Percentiles rank a stretch among this genome's conserved stretches.
Evolutionary conservation across 1,140 invertebrate species (phyloP).

Genomic region (Drosophila mojavensis): DNA sequence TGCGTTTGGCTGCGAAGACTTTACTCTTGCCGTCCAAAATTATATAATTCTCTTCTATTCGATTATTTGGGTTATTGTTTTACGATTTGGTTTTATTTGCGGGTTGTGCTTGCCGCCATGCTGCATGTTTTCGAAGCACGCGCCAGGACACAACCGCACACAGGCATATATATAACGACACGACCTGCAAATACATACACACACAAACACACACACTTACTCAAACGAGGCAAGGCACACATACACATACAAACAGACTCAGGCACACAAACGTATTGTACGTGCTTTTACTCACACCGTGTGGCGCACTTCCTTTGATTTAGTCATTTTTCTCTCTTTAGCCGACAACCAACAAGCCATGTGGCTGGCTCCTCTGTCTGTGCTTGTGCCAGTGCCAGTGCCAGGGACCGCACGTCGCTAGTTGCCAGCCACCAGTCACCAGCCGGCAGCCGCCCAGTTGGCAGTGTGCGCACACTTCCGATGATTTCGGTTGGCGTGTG

Average conservation of each 20-base stretch:
- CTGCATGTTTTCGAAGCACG: slow-evolving; percentile 76
- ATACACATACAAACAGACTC: slow-evolving; percentile 31
- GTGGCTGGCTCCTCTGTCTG: slow-evolving; percentile 31
- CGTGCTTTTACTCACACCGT: slow-evolving; percentile 77
- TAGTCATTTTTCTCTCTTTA: slow-evolving; percentile 84
- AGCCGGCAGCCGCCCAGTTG: slow-evolving; percentile 54
- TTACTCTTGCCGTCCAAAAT: too few relatives aligned
- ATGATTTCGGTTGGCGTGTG: slow-evolving; percentile 63
- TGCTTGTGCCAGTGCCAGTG: slow-evolving; percentile 7
- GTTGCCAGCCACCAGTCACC: slow-evolving; percentile 41
- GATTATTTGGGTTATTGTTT: background rate
- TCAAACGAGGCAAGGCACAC: slow-evolving; percentile 25
- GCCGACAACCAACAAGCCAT: slow-evolving; percentile 67
- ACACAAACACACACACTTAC: slow-evolving; percentile 13
- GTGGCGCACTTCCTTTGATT: slow-evolving; percentile 83
- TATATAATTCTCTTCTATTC: background rate
- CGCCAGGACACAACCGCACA: slow-evolving; percentile 66
- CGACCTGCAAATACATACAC: slow-evolving; percentile 14
- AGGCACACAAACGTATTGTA: slow-evolving; percentile 60
- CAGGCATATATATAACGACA: slow-evolving; percentile 26
- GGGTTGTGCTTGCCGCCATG: slow-evolving; percentile 47
- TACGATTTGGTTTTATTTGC: slow-evolving; percentile 43
- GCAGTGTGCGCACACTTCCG: slow-evolving; percentile 79
- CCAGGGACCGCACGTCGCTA: slow-evolving; percentile 45
- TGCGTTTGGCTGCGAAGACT: background rate